phyloP scores from a whole-genome alignment of 2,888 invertebrate genomes.

The Drosophila buzzatii region DNA sequence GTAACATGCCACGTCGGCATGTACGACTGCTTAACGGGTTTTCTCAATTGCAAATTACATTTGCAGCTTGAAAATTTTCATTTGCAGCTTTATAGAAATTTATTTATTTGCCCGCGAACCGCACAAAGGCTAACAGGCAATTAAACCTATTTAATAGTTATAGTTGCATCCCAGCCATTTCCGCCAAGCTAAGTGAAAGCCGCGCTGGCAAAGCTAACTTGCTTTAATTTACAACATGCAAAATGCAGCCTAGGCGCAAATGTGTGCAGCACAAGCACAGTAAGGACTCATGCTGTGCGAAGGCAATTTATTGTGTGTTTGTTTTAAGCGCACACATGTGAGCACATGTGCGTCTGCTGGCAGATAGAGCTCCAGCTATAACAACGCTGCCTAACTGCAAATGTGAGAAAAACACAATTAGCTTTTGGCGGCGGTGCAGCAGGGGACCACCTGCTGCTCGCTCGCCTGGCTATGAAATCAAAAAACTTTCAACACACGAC shows the following conservation, averaged over 20 bases:
- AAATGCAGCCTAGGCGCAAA: slow-evolving; percentile 58
- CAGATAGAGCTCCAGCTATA: slow-evolving; percentile 45
- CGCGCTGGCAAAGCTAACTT: slow-evolving; percentile 43
- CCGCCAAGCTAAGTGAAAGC: slow-evolving; percentile 58
- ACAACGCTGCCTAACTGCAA: slow-evolving; percentile 67
- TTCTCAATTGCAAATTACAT: background rate
- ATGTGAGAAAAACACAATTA: slow-evolving; percentile 82
- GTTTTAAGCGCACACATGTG: slow-evolving; percentile 72
- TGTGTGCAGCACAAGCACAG: slow-evolving; percentile 48
- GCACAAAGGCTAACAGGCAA: slow-evolving; percentile 49
- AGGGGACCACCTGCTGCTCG: slow-evolving; percentile 74
- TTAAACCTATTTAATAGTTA: slow-evolving; percentile 68
- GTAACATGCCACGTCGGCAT: slow-evolving; percentile 2
- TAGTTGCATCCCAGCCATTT: slow-evolving; percentile 63
- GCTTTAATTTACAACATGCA: slow-evolving; percentile 78
- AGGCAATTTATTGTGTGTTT: slow-evolving; percentile 81
- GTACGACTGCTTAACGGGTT: background rate
- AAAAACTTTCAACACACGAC: slow-evolving; percentile 74
- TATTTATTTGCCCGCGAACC: background rate
- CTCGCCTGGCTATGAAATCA: slow-evolving; percentile 52
- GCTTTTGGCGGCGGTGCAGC: slow-evolving; percentile 76
- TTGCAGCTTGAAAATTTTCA: background rate
- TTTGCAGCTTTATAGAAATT: background rate
- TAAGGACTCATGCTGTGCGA: slow-evolving; percentile 70
- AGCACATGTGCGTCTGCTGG: slow-evolving; percentile 35